Conservation (phyloP, 1,140 invertebrate genomes). For the Dufourea novaeangliae region DNA sequence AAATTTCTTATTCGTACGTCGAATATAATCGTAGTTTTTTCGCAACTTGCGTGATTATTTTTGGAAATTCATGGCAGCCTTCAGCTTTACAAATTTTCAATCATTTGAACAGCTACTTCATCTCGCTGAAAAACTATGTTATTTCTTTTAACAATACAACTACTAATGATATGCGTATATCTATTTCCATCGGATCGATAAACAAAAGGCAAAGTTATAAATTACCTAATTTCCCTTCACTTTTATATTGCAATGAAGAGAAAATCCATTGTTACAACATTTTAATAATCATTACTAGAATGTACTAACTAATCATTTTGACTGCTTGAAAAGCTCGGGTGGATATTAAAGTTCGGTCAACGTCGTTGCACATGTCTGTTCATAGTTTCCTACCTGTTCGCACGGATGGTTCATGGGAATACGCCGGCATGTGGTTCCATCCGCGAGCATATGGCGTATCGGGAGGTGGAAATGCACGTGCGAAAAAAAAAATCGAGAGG, state of each 20-base stretch:
- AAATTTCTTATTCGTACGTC: not conserved
- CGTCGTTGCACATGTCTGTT: conserved; percentile 31
- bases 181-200: too few relatives aligned
- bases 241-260: too few relatives aligned
- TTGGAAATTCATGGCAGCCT: not conserved
- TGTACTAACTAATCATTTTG: too few relatives aligned
- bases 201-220: too few relatives aligned
- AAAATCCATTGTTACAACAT: too few relatives aligned
- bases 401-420: conserved; percentile 69
- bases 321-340: not conserved
- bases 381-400: conserved; percentile 58
- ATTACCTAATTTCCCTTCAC: too few relatives aligned
- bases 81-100: too few relatives aligned
- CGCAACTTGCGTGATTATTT: not conserved
- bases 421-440: conserved; percentile 70
- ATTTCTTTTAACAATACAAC: too few relatives aligned
- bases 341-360: conserved; percentile 4
- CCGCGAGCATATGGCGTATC: conserved; percentile 65
- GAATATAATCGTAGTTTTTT: not conserved
- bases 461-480: conserved; percentile 53
- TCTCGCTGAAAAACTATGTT: too few relatives aligned
- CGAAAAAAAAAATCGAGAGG: conserved; percentile 50
- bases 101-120: too few relatives aligned
- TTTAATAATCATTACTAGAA: too few relatives aligned
- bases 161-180: too few relatives aligned